These are phyloP conservation scores for Lithophane ornitopus DNA, from an alignment of 2,888 invertebrate genomes.

Conservation along the genomic window DNA sequence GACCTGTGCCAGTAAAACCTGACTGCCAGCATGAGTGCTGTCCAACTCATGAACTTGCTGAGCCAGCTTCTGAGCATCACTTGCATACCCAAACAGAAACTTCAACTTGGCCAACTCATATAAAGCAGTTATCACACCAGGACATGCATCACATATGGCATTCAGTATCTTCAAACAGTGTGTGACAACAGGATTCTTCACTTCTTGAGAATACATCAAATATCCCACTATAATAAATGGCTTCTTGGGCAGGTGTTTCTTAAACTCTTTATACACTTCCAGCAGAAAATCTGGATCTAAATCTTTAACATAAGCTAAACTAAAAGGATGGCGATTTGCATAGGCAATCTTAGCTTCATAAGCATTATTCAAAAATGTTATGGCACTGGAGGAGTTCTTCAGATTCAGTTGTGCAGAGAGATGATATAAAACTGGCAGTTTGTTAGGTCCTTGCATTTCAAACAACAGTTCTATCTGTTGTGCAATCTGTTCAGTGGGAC, in stretches of 20 bases:
- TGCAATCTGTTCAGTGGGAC: conserved; percentile 93
- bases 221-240: conserved; percentile 88
- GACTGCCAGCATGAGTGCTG: conserved; percentile 95
- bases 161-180: conserved; percentile 93
- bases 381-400: conserved; percentile 89
- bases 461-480: conserved; percentile 97
- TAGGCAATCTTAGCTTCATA: conserved; percentile 86
- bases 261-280: conserved; percentile 94
- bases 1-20: conserved; percentile 96
- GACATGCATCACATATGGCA: conserved; percentile 94
- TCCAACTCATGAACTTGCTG: conserved; percentile 94
- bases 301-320: conserved; percentile 93
- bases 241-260: conserved; percentile 93
- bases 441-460: conserved; percentile 93
- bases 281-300: conserved; percentile 97
- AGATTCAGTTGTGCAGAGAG: conserved; percentile 92
- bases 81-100: conserved; percentile 94
- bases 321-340: conserved; percentile 91
- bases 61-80: conserved; percentile 93
- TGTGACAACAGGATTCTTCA: conserved; percentile 86
- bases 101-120: conserved; percentile 95
- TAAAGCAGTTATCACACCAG: conserved; percentile 93
- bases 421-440: conserved; percentile 92
- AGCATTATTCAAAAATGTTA: conserved; percentile 92
- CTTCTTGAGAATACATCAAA: conserved; percentile 84